Conservation (phyloP, 1,140 invertebrate genomes). For the Drosophila pachea region DNA sequence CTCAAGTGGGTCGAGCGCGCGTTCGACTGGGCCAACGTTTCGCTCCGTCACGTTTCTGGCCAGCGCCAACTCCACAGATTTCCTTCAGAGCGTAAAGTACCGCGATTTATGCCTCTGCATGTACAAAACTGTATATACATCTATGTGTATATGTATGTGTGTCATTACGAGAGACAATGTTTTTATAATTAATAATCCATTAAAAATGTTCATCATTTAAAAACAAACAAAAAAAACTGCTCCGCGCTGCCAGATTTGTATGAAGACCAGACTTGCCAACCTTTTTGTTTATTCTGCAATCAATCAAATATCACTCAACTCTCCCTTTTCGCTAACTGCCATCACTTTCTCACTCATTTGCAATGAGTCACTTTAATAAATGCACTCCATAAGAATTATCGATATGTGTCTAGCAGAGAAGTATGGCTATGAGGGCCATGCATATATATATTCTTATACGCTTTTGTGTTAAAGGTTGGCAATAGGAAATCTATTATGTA, state of each 20-base stretch:
- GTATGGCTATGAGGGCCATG: not conserved
- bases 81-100: not conserved
- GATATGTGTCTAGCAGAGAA: not conserved
- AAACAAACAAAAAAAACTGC: not conserved
- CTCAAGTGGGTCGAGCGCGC: constrained; percentile 24
- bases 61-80: not conserved
- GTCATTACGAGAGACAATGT: not conserved
- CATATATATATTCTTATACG: not conserved
- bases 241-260: not conserved
- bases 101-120: not conserved
- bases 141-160: too few species aligned
- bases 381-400: not conserved
- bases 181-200: not conserved
- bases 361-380: constrained; percentile 40
- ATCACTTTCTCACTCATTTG: constrained; percentile 45
- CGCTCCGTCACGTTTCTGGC: constrained; percentile 5
- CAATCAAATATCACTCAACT: constrained; percentile 24
- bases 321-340: constrained; percentile 9
- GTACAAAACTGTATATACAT: not conserved
- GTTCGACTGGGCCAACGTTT: constrained; percentile 3
- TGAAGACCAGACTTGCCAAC: not conserved
- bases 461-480: not conserved
- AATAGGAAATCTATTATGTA: not conserved
- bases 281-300: constrained; percentile 6
- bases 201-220: constrained; percentile 1